Evolutionary conservation across 1,140 invertebrate genomes (phyloP).

Genomic region (Drosophila burlai): DNA sequence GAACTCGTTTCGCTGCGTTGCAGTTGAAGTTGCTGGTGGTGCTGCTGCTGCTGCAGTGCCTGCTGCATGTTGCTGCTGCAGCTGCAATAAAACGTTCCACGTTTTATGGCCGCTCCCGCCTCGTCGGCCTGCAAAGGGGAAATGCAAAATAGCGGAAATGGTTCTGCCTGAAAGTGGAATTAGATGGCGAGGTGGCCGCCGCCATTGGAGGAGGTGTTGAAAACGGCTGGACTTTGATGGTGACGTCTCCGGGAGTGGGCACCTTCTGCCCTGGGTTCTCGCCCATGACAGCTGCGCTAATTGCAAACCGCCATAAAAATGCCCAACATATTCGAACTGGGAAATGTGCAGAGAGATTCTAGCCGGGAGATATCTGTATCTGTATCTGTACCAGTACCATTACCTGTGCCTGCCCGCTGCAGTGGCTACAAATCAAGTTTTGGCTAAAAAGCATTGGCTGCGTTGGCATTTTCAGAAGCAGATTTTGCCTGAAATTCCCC

Average conservation of each 20-base stretch:
- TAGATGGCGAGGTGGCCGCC: constrained; percentile 38
- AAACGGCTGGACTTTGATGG: constrained; percentile 51
- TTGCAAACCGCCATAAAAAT: constrained; percentile 79
- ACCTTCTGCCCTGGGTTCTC: constrained; percentile 32
- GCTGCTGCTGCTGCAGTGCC: constrained; percentile 9
- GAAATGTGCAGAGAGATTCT: constrained; percentile 23
- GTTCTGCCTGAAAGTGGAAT: constrained; percentile 64
- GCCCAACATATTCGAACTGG: constrained; percentile 57
- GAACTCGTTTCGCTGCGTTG: constrained; percentile 75
- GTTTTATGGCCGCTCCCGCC: constrained; percentile 53
- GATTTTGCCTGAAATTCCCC: constrained; percentile 28
- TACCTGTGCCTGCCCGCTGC: not conserved
- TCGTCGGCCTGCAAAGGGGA: constrained; percentile 29
- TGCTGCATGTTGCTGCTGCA: constrained; percentile 23
- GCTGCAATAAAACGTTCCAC: constrained; percentile 55
- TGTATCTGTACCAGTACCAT: not conserved
- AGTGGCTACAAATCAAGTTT: constrained; percentile 36
- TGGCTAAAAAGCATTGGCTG: constrained; percentile 10
- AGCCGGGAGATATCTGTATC: constrained; percentile 10
- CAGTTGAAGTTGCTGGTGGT: constrained; percentile 16
- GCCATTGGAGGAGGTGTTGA: constrained; percentile 74
- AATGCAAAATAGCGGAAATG: constrained; percentile 78
- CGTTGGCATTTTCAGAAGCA: constrained; percentile 19
- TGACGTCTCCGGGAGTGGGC: constrained; percentile 29
- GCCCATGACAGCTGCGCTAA: constrained; percentile 63